A percentile compares a stretch with the other conserved stretches of the same genome.
These are phyloP conservation scores for Phortica magna DNA, from an alignment of 2,888 invertebrate genomes.

Conservation along the genomic window DNA sequence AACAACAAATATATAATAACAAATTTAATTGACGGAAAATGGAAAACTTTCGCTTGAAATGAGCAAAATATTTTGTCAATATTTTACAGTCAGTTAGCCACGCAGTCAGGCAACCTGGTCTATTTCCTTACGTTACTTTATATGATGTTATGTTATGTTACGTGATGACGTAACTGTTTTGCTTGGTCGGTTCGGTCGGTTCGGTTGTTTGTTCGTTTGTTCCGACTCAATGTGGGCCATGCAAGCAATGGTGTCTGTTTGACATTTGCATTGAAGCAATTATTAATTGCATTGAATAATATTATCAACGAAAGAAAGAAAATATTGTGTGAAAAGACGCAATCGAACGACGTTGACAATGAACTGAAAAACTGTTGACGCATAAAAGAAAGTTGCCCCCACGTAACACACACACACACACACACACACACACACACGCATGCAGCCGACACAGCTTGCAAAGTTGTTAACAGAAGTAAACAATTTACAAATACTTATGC, in stretches of 20 bases:
- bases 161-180: too few species aligned
- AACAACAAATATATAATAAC: neutral
- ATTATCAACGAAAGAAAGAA: conserved; percentile 1
- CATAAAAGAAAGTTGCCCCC: conserved; percentile 12
- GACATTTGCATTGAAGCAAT: conserved; percentile 18
- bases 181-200: neutral
- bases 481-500: neutral
- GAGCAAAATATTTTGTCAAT: conserved; percentile 32
- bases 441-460: neutral
- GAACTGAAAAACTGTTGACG: conserved; percentile 19
- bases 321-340: neutral
- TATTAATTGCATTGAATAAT: conserved; percentile 11
- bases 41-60: conserved; percentile 57
- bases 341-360: neutral
- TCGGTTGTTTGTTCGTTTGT: neutral
- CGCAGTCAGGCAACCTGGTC: neutral
- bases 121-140: neutral
- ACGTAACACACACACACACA: neutral
- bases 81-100: neutral
- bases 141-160: too few species aligned
- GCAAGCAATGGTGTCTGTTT: neutral
- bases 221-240: neutral
- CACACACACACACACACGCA: too few species aligned
- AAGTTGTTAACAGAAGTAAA: neutral
- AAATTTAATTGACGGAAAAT: conserved; percentile 68